phyloP scores from a whole-genome alignment of 2,888 invertebrate genomes.

The Falcaria lacertinaria region DNA sequence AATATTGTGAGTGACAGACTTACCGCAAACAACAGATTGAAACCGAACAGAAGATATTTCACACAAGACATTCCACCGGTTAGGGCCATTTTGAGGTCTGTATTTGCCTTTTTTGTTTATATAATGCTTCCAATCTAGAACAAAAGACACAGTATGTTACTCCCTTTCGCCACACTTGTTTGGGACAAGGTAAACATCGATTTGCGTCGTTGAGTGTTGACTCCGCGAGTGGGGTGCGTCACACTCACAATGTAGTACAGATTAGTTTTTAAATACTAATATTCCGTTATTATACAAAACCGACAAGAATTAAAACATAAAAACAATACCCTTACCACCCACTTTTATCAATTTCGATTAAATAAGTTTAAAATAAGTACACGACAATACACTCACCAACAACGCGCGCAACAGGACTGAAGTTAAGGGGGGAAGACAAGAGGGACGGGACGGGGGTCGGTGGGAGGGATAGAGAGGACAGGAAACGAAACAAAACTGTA shows the following conservation, averaged over 20 bases:
- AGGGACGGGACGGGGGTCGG: no score
- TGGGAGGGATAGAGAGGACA: no score
- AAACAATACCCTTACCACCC: slow-evolving; percentile 30
- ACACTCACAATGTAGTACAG: not conserved
- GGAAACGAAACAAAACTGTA: no score
- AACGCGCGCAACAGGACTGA: no score
- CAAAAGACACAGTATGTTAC: slow-evolving; percentile 44
- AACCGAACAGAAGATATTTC: slow-evolving; percentile 92
- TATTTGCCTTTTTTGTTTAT: slow-evolving; percentile 43
- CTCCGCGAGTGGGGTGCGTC: slow-evolving; percentile 11
- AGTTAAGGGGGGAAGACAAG: no score
- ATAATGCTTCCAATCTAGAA: slow-evolving; percentile 51
- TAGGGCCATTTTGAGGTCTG: slow-evolving; percentile 82
- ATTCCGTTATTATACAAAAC: not conserved
- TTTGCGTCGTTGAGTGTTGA: slow-evolving; percentile 34
- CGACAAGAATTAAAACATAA: not conserved
- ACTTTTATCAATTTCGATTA: slow-evolving; percentile 20
- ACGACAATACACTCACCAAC: no score
- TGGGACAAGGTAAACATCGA: slow-evolving; percentile 47
- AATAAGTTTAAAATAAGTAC: no score
- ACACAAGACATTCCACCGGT: slow-evolving; percentile 91
- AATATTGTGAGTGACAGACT: no score
- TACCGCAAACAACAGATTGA: slow-evolving; percentile 94
- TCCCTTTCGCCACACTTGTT: slow-evolving; percentile 25
- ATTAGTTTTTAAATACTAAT: not conserved